Evolutionary conservation across 1,140 invertebrate genomes (phyloP).

Genomic region (Cyclargus thomasi): DNA sequence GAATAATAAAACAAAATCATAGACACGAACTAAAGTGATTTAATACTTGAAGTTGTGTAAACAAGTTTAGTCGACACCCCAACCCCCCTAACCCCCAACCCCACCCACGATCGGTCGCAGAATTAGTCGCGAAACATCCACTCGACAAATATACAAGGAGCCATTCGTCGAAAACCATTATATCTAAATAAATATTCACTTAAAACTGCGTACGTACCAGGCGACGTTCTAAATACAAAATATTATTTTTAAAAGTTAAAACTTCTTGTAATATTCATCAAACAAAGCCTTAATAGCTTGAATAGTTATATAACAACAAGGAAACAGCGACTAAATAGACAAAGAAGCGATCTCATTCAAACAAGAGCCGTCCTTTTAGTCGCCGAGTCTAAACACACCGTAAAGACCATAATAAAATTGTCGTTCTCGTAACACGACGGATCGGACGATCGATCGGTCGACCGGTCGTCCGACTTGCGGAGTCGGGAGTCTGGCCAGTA

Average conservation of each 20-base stretch:
- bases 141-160: constrained; percentile 27
- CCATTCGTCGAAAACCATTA: constrained; percentile 26
- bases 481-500: constrained; percentile 39
- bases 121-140: constrained; percentile 46
- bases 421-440: constrained; percentile 33
- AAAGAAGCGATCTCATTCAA: neutral
- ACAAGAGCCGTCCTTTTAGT: neutral
- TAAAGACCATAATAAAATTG: constrained; percentile 42
- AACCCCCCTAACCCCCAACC: constrained; percentile 28
- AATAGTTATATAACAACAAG: no score
- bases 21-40: constrained; percentile 46
- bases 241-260: no score
- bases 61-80: constrained; percentile 59
- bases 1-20: constrained; percentile 27
- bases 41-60: constrained; percentile 69
- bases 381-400: neutral
- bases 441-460: constrained; percentile 29
- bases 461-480: constrained; percentile 36
- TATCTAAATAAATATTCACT: constrained; percentile 32
- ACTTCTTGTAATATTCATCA: no score
- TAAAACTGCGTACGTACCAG: neutral
- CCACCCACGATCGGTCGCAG: constrained; percentile 35
- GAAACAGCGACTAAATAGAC: neutral
- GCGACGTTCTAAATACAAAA: neutral
- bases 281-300: no score